These are phyloP conservation scores for Eupithecia dodoneata DNA, from an alignment of 2,888 invertebrate species.

Conservation along the genomic window DNA sequence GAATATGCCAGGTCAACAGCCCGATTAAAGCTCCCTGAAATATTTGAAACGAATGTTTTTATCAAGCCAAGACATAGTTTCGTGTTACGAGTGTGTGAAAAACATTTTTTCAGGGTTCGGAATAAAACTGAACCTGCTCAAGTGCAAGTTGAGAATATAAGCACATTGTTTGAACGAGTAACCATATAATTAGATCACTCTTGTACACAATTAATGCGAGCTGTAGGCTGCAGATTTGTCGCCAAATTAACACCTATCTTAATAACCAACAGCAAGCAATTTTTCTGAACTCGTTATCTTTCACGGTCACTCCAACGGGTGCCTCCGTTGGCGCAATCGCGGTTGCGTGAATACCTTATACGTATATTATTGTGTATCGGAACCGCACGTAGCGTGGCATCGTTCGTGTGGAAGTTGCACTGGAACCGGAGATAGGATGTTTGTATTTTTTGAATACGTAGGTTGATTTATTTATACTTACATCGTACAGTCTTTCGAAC, in stretches of 20 bases:
- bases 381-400: slow-evolving; percentile 12
- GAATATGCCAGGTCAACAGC: slow-evolving; percentile 39
- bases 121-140: neutral
- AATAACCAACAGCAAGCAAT: neutral
- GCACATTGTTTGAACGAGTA: neutral
- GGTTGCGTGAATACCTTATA: slow-evolving; percentile 27
- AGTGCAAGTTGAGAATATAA: neutral
- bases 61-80: neutral
- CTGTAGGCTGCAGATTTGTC: neutral
- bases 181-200: neutral
- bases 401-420: neutral
- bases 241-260: neutral
- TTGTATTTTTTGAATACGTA: neutral
- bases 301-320: neutral
- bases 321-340: neutral
- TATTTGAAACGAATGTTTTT: neutral
- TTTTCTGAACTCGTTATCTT: neutral
- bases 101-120: neutral
- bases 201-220: neutral
- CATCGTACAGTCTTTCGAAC: neutral
- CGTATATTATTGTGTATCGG: slow-evolving; percentile 37
- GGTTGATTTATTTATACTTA: neutral
- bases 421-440: slow-evolving; percentile 3
- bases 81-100: neutral
- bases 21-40: slow-evolving; percentile 27